These are phyloP conservation scores for Palythoa grandis DNA, from an alignment of 92 coral and sea anemone genomes.

Conservation along the genomic window DNA sequence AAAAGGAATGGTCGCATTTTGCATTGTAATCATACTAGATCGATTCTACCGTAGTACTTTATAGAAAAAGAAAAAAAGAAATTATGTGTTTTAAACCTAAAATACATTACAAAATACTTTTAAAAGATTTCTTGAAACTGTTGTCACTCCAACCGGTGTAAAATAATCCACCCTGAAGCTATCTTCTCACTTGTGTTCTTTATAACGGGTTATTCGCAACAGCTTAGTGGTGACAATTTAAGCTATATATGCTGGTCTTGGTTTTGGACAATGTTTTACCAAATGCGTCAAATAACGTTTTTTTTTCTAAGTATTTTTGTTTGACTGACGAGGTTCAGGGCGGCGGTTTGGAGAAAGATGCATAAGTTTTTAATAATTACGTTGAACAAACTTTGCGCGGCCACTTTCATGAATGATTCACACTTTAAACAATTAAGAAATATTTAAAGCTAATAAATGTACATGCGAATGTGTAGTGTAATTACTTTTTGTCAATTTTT, in stretches of 20 bases:
- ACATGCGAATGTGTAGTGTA: conserved; percentile 2
- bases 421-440: conserved; percentile 30
- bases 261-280: not conserved
- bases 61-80: too few relatives aligned
- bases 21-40: too few relatives aligned
- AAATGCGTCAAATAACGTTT: not conserved
- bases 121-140: too few relatives aligned
- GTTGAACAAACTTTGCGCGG: conserved; percentile 34
- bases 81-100: too few relatives aligned
- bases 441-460: conserved; percentile 33
- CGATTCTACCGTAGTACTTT: too few relatives aligned
- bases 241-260: not conserved
- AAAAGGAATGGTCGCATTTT: conserved; percentile 1
- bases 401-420: conserved; percentile 45
- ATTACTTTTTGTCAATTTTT: conserved; percentile 1
- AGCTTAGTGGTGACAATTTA: not conserved
- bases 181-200: not conserved
- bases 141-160: too few relatives aligned
- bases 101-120: too few relatives aligned
- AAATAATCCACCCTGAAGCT: not conserved
- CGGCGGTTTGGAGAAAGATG: conserved; percentile 1
- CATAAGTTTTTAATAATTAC: conserved; percentile 10
- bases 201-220: not conserved
- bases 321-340: not conserved
- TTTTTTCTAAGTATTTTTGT: conserved; percentile 7